Evolutionary conservation across 2,113 vertebrate genomes (phyloP), one percentile per base, ranked within the genome.

Genomic region (Casuarius casuarius): DNA sequence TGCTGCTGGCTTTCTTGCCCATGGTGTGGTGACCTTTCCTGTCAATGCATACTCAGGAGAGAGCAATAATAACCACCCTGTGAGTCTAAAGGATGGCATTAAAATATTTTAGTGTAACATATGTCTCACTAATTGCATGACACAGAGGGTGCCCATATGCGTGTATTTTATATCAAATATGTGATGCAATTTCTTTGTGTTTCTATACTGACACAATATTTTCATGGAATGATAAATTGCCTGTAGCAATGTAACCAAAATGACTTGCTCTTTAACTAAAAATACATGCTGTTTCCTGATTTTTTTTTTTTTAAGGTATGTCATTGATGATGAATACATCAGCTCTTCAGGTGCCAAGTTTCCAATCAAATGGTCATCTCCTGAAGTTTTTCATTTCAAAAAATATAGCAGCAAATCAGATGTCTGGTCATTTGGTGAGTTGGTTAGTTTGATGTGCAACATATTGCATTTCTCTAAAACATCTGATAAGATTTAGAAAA

Each of bases 371-470:
- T 99, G 99, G 99, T 99, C 99, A 70, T 98, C 99, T 38, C 99
- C 99, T 2, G 99, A 99, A 95, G 99, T 99, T 73, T 98, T 99
- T 23, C 98, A 99, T 95, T 99, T 98, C 97, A 98, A 98, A 81
- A 99, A 99, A 84, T 99, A 98, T 58, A 99, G 99, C 97, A 99
- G 97, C 97, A 99, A 99, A 95, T 99, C 99, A 5, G 99, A 99
- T 33, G 97, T 99, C 76, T 99, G 99, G 99, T 99, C 99, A 48
- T 99, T 98, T 59, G 99, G 99, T 99, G 88, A 98, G 98, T 94
- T 33, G 10, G 19, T 46, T 38, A 54, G 13, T 18, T 80, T 12
- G 83, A 94, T 29, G 14, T 42, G 22, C n/a, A 71, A 71, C 26
- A 40, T 10, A 33, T 2, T 6, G 2, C 0, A 0, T 16, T 84